Percentiles rank a stretch among this genome's conserved stretches.
Conservation (phyloP, 2,888 invertebrate species). For the Diarsia brunnea region DNA sequence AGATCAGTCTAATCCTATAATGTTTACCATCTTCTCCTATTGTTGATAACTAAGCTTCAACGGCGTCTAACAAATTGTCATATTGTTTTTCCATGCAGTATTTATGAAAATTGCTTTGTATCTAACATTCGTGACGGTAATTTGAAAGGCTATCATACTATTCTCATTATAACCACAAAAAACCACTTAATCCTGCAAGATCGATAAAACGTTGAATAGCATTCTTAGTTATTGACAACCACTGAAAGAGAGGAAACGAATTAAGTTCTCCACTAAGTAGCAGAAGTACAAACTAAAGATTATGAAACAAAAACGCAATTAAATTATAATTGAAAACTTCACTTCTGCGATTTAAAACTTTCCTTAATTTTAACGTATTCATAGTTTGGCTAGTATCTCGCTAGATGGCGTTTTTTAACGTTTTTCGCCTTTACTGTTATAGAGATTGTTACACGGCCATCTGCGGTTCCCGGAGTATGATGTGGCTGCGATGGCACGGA, state of each 20-base stretch:
- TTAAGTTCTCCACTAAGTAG: not conserved
- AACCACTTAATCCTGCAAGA: not conserved
- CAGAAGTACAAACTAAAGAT: too few relatives aligned
- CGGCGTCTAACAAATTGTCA: not conserved
- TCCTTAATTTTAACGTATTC: not conserved
- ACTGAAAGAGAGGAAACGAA: not conserved
- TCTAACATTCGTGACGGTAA: not conserved
- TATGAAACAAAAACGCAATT: not conserved
- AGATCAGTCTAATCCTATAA: not conserved
- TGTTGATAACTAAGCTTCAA: not conserved
- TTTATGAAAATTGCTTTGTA: not conserved
- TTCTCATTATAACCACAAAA: not conserved
- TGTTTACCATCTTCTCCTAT: too few relatives aligned
- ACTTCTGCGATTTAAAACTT: slow-evolving; percentile 21
- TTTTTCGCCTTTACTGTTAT: slow-evolving; percentile 53
- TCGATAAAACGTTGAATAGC: not conserved
- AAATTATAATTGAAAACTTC: not conserved
- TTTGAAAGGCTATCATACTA: not conserved
- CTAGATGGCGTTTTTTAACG: slow-evolving; percentile 53
- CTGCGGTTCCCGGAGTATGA: slow-evolving; percentile 57
- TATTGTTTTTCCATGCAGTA: not conserved
- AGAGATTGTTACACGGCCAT: slow-evolving; percentile 63
- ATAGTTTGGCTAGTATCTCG: slow-evolving; percentile 25
- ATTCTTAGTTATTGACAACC: not conserved
- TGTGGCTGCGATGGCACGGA: slow-evolving; percentile 48